Evolutionary conservation across 23 tunicate species (phyloP), one percentile per base, ranked within the genome.

Genomic region (Phallusia fumigata): DNA sequence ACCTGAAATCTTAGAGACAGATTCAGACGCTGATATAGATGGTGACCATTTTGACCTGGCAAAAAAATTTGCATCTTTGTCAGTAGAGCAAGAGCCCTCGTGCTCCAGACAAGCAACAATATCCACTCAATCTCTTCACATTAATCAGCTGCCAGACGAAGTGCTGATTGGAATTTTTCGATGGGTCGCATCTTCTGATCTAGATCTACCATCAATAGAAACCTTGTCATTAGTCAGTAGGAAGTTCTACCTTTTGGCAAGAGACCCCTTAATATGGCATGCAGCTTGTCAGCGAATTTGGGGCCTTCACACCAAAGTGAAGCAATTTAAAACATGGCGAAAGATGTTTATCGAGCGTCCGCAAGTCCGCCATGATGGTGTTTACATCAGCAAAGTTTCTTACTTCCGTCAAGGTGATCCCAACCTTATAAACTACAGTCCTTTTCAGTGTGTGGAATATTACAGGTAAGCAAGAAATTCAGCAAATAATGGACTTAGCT

Each of bases 351-450:
- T 83, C 8, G 69, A 83, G 6, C 72, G 77, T 34, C 93, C 93
- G 1, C 81, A 79, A 19, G 84, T 84, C 22, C 80, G 65, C 10
- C 50, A 69, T 36, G 88, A 88, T 88, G 93, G 93, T 35, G 84
- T 83, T 10, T 88, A 88, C 77, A 88, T 88, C 58, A 88, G 93
- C 75, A 78, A 78, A 79, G 84, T 88, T 8, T 6, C 87, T 10
- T 88, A 88, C 82, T 88, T 83, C 74, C 80, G 87, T 10, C 64
- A 83, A 34, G 93, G 93, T 50, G 93, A 88, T 52, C 88, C 93
- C 33, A 79, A 83, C 12, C 83, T 84, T 18, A 0, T 88, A n/a
- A 72, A 36, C 35, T 88, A 65, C 74, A 44, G 53, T 32, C 93
- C 93, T 19, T 83, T 83, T 84, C 88, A 88, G 21, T 78, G 80